Base-by-base conservation (phyloP, 2,113 vertebrate genomes). In the Cyrtonyx montezumae region DNA sequence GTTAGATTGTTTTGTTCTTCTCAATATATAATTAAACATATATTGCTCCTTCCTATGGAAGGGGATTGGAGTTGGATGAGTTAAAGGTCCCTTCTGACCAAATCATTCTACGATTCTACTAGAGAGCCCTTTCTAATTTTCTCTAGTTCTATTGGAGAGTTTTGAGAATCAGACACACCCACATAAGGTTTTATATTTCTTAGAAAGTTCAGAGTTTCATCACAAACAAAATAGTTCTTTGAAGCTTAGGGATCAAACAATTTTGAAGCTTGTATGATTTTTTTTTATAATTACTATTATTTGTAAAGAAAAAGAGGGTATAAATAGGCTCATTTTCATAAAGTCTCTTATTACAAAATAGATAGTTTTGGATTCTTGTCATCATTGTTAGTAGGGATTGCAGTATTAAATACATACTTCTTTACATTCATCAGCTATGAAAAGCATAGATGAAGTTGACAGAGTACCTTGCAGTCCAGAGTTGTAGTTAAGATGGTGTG, bases 271-370 rank as follows among this genome's bases (percentile, higher is more conserved):
- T 42, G 56, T 8, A 42, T 81, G 32, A 23, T 34, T 43, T 71
- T 59, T 65, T 55, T 4, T 34, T 1, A 9, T 9, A 30, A 32
- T 58, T 34, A 9, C 36, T 79, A 48, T 58, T 56, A 40, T 56
- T 77, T 81, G 86, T 83, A 58, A 94, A 83, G 46, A 83, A 87
- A 79, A n/a, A 36, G 40, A 5, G 5, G 63, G 13, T 34, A 13
- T 18, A 53, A n/a, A 42, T 71, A 36, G 12, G 2, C 14, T 49
- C 79, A 28, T 65, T 88, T 84, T 17, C 2, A 0, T 71, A 30
- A 76, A 82, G 28, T 12, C 4, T 3, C 9, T 88, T 36, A 82
- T 63, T 61, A 76, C 67, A 55, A 49, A 77, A 63, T 43, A 49
- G 62, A 65, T 46, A 20, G 11, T 30, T 91, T 80, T 74, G 56